Evolutionary conservation across 2,888 invertebrate genomes (phyloP).

Genomic region (Nemapogon koenigi): DNA sequence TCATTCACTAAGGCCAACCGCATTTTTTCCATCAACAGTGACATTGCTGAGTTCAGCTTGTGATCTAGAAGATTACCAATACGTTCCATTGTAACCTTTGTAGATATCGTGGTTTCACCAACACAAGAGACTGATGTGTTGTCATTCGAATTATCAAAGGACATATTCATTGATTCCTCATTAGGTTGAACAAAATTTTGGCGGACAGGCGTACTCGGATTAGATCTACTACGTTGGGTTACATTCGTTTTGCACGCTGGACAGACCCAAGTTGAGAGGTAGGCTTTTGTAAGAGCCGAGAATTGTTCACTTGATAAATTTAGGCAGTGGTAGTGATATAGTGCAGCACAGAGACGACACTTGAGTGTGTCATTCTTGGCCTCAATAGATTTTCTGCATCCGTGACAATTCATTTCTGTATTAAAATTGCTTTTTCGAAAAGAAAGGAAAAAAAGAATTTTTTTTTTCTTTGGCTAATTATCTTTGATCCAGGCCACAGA

Average conservation of each 20-base stretch:
- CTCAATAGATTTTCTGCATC: too few relatives aligned
- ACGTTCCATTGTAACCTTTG: not conserved
- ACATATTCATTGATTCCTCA: conserved; percentile 3
- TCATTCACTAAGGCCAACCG: not conserved
- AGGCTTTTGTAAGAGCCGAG: not conserved
- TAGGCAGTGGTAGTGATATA: conserved; percentile 1
- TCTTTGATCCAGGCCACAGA: too few relatives aligned
- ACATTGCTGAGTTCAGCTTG: not conserved
- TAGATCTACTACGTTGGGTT: not conserved
- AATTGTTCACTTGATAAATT: not conserved
- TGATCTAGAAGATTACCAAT: conserved; percentile 2
- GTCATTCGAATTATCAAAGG: not conserved
- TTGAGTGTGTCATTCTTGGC: not conserved
- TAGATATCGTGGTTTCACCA: not conserved
- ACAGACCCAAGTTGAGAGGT: not conserved
- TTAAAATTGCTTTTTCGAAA: too few relatives aligned
- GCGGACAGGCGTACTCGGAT: conserved; percentile 1
- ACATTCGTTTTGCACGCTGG: not conserved
- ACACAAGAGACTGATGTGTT: not conserved
- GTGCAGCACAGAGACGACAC: not conserved
- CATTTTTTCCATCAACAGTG: not conserved
- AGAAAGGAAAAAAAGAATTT: too few relatives aligned
- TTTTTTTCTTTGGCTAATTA: too few relatives aligned
- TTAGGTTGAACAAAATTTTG: not conserved
- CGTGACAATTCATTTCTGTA: too few relatives aligned